Conservation (phyloP, 1,140 invertebrate species). For the Saccostrea glomerata region DNA sequence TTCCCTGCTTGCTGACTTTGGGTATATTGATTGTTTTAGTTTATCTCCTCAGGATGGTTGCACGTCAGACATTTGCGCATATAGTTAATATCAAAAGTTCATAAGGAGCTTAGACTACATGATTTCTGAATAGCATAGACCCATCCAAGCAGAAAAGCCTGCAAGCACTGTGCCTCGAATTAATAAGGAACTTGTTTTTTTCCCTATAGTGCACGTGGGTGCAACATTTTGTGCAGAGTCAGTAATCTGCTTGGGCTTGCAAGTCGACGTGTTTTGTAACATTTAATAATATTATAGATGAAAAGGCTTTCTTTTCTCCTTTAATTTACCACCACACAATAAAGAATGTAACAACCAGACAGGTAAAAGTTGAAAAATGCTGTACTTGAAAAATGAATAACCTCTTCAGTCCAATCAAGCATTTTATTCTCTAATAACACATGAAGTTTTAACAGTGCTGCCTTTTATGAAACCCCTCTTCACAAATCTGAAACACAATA, state of each 20-base stretch:
- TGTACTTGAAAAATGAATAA: neutral
- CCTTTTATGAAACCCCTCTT: too few relatives aligned
- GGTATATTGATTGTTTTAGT: slow-evolving; percentile 15
- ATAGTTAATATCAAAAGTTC: slow-evolving; percentile 15
- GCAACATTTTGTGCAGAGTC: slow-evolving; percentile 22
- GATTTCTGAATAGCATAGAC: slow-evolving; percentile 26
- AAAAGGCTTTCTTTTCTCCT: neutral
- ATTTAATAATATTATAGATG: neutral
- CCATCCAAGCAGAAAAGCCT: slow-evolving; percentile 26
- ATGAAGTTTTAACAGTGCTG: neutral
- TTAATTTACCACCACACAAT: neutral
- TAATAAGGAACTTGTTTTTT: slow-evolving; percentile 19
- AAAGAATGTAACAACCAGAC: neutral
- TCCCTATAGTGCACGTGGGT: slow-evolving; percentile 9
- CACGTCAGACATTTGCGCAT: slow-evolving; percentile 4
- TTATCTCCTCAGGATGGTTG: neutral
- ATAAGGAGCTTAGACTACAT: slow-evolving; percentile 26
- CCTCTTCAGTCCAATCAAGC: neutral
- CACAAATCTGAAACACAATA: neutral
- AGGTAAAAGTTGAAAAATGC: neutral
- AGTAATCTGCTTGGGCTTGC: slow-evolving; percentile 24
- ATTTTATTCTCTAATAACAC: neutral
- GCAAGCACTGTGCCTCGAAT: neutral
- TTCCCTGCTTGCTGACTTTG: neutral
- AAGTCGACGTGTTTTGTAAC: neutral